Base-by-base conservation (phyloP, 2,888 invertebrate genomes). In the Macrophya alboannulata region DNA sequence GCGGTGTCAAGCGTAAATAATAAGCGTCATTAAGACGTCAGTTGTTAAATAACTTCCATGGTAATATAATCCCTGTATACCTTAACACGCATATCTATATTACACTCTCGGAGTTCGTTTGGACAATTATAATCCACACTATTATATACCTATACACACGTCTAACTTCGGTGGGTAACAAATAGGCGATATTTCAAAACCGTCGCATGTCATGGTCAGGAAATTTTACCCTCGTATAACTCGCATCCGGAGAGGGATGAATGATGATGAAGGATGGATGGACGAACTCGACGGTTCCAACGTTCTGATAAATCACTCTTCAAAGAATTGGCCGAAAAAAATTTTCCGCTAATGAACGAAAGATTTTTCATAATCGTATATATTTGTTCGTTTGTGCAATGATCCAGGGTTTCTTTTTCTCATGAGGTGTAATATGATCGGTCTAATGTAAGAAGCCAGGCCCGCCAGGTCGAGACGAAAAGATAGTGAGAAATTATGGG, bases 21-120 rank as follows among this genome's bases (percentile, higher is more conserved):
- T 77, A 77, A 77, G 77, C 55, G 55, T 51, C 77, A 55, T 77
- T 77, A 55, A 77, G 77, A 55, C 31, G 77, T 51, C 55, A 68
- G 71, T 43, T 43, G 40, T n/a, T 72, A 12, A n/a, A 37, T 72
- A 72, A 68, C 68, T 68, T 68, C 55, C 55, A 55, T 55, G 10
- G 55, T n/a, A 55, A 55, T 55, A 55, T 55, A 55, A 55, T 55
- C n/a, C 55, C n/a, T 55, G 51, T 48, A 51, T 31, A 51, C 51
- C 17, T 31, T 31, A 51, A 17, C 55, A n/a, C 17, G 15, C n/a
- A n/a, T 55, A 55, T 55, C 55, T 55, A 55, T 55, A 55, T 55
- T 55, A 55, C n/a, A n/a, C 55, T n/a, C 5, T 51, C 17, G 17
- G 51, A 51, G 5, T 17, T 51, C 51, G 6, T 6, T 31, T n/a